Conservation (phyloP, 2,797 vertebrate genomes). For the Bufotes viridis region DNA sequence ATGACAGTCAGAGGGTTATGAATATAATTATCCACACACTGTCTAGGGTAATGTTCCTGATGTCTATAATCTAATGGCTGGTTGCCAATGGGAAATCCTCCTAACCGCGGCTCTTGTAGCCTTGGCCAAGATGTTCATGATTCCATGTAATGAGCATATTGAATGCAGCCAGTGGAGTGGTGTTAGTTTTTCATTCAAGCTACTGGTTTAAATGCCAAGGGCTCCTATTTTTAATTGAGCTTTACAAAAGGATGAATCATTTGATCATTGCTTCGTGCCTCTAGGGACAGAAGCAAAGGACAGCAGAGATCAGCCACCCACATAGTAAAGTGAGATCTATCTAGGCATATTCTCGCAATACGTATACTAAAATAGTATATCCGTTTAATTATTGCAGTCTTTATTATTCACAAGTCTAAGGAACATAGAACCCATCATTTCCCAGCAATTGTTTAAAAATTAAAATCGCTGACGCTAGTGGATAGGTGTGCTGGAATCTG, state of each 20-base stretch:
- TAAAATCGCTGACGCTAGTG: too few species aligned
- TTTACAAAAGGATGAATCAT: conserved; percentile 51
- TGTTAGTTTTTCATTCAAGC: conserved; percentile 42
- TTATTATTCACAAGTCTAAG: not conserved
- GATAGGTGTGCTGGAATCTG: too few species aligned
- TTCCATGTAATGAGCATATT: conserved; percentile 53
- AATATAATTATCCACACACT: conserved; percentile 10
- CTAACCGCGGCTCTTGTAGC: conserved; percentile 29
- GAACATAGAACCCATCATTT: not conserved
- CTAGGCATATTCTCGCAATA: not conserved
- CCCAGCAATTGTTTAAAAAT: too few species aligned
- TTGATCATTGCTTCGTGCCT: conserved; percentile 52
- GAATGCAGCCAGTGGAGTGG: conserved; percentile 39
- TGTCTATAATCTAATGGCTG: conserved; percentile 46
- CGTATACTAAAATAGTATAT: conserved; percentile 12
- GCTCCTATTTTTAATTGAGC: conserved; percentile 56
- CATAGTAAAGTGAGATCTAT: conserved; percentile 36
- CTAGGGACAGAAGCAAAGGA: conserved; percentile 29
- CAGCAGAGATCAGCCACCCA: conserved; percentile 37
- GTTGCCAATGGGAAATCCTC: conserved; percentile 47
- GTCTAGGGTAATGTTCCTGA: conserved; percentile 23
- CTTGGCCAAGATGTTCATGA: conserved; percentile 51
- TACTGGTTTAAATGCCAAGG: conserved; percentile 47
- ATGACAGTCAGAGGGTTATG: conserved; percentile 1
- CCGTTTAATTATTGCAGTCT: conserved; percentile 6